Percentiles rank a stretch among this genome's conserved stretches.
phyloP scores from a whole-genome alignment of 2,888 invertebrate species.

The Diplolepis rosae region DNA sequence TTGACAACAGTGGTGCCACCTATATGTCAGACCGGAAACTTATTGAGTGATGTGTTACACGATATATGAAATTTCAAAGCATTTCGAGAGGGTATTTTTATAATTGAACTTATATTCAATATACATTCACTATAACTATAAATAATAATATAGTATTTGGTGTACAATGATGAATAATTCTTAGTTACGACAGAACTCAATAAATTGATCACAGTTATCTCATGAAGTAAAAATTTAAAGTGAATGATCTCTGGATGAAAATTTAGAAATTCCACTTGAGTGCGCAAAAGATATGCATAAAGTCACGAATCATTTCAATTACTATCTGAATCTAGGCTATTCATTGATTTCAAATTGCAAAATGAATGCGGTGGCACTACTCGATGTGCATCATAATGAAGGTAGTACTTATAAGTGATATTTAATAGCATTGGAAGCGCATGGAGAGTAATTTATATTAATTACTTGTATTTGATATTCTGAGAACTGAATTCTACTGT shows the following conservation, averaged over 20 bases:
- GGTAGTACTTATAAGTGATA: background rate
- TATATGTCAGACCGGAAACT: no score
- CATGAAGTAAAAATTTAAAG: background rate
- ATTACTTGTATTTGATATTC: background rate
- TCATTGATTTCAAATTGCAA: background rate
- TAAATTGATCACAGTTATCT: background rate
- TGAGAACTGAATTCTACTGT: background rate
- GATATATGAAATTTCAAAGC: no score
- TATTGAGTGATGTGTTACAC: no score
- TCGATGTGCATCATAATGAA: background rate
- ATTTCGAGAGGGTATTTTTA: no score
- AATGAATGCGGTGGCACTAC: background rate
- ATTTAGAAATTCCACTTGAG: background rate
- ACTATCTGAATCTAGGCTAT: background rate
- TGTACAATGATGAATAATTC: no score
- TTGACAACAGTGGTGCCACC: no score
- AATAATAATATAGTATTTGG: no score
- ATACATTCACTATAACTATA: no score
- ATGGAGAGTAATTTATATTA: conserved; percentile 4
- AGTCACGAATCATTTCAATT: background rate
- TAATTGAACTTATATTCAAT: no score
- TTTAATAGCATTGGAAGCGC: background rate
- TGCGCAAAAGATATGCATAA: background rate
- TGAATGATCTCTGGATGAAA: background rate
- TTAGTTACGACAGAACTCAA: no score